Conservation (phyloP, 2,888 invertebrate genomes). For the Leptopilina drosophilae region DNA sequence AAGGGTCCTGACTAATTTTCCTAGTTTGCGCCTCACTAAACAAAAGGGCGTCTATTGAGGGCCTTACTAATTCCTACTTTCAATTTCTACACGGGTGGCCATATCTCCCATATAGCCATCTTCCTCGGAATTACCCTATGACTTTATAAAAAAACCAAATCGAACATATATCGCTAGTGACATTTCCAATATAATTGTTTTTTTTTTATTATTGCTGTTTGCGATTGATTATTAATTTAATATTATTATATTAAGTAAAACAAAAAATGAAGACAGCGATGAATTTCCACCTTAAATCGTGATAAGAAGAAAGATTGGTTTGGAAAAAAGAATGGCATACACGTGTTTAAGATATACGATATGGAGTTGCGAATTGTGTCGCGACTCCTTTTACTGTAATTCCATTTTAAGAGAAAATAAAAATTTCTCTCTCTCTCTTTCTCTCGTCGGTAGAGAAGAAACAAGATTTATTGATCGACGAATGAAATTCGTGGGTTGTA, state of each 20-base stretch:
- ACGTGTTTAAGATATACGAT: constrained; percentile 20
- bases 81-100: too few species aligned
- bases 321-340: constrained; percentile 4
- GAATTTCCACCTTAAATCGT: neutral
- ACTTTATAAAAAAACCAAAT: too few species aligned
- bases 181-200: too few species aligned
- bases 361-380: constrained; percentile 13
- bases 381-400: constrained; percentile 23
- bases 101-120: too few species aligned
- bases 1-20: too few species aligned
- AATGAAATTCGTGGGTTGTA: constrained; percentile 21
- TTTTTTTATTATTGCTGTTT: too few species aligned
- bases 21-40: too few species aligned
- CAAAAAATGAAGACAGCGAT: neutral
- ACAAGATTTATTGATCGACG: constrained; percentile 23
- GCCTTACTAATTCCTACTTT: too few species aligned
- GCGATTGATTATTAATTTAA: too few species aligned
- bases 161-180: too few species aligned
- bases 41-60: too few species aligned
- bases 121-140: too few species aligned
- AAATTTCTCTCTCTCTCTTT: neutral
- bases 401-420: constrained; percentile 30
- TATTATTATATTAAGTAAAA: neutral
- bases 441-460: constrained; percentile 14
- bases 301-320: neutral